phyloP scores from a whole-genome alignment of 1,140 invertebrate genomes.

The Ips nitidus region DNA sequence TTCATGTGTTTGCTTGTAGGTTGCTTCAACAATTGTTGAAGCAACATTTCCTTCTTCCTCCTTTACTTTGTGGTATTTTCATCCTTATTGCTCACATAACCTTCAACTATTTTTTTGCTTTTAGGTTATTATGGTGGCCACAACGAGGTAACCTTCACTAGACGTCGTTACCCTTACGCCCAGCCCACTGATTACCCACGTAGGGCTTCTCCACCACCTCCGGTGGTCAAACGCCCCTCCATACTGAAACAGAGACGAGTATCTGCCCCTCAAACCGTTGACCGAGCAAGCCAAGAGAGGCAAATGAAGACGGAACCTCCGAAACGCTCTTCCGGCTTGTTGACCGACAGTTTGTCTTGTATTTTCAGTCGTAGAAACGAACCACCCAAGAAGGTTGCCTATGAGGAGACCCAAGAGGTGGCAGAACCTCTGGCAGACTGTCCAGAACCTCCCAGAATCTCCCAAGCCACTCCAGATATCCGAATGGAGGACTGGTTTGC shows the following conservation, averaged over 20 bases:
- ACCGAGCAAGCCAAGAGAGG: background rate
- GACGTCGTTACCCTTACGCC: background rate
- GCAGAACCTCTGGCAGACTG: constrained; percentile 3
- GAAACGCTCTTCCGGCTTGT: constrained; percentile 7
- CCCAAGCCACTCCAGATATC: constrained; percentile 28
- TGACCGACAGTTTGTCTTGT: constrained; percentile 29
- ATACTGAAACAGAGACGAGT: too few relatives aligned
- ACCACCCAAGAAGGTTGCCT: constrained; percentile 11
- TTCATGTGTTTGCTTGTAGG: too few relatives aligned
- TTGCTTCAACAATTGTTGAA: too few relatives aligned
- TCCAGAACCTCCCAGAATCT: constrained; percentile 26
- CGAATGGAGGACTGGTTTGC: constrained; percentile 27
- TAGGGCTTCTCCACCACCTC: background rate
- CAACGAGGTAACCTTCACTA: background rate
- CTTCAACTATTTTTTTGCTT: constrained; percentile 1
- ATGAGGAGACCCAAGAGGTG: background rate
- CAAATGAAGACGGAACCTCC: background rate
- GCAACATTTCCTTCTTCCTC: too few relatives aligned
- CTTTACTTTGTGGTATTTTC: too few relatives aligned
- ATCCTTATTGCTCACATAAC: background rate
- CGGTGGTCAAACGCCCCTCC: too few relatives aligned
- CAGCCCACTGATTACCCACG: background rate
- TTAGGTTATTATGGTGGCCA: background rate
- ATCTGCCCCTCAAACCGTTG: background rate
- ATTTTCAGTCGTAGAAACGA: constrained; percentile 25